Conservation (phyloP, 2,888 invertebrate species). For the Uropetala carovei region DNA sequence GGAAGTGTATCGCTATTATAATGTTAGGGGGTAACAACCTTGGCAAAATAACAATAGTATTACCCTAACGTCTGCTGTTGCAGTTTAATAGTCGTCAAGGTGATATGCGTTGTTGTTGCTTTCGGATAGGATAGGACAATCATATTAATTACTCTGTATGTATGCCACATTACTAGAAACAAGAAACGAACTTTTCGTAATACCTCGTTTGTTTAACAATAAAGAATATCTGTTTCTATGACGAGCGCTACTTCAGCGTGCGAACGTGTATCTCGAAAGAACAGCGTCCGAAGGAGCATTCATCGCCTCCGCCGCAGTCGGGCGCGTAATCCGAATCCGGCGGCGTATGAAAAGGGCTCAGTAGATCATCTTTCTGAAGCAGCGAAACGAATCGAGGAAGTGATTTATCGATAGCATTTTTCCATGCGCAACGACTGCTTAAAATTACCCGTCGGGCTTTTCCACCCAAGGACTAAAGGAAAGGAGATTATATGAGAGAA, state of each 20-base stretch:
- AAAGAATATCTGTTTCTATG: no score
- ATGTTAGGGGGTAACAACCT: no score
- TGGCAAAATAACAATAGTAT: no score
- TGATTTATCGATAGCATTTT: conserved; percentile 41
- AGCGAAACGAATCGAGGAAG: conserved; percentile 42
- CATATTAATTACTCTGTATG: no score
- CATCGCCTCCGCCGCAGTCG: not conserved
- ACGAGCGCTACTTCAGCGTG: not conserved
- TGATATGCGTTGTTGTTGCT: no score
- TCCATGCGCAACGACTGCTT: not conserved
- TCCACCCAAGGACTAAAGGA: not conserved
- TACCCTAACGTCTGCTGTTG: no score
- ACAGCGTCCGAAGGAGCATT: conserved; percentile 6
- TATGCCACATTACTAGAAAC: no score
- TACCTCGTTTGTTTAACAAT: no score
- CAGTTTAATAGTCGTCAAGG: no score
- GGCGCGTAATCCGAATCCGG: conserved; percentile 11
- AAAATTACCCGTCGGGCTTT: conserved; percentile 18
- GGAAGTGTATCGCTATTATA: no score
- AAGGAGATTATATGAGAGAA: not conserved
- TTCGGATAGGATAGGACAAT: no score
- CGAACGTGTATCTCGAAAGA: conserved; percentile 5
- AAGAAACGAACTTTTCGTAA: no score
- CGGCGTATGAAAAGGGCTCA: conserved; percentile 13
- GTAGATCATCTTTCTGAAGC: conserved; percentile 29